Evolutionary conservation across 2,113 vertebrate species (phyloP).

Genomic region (Naja naja): DNA sequence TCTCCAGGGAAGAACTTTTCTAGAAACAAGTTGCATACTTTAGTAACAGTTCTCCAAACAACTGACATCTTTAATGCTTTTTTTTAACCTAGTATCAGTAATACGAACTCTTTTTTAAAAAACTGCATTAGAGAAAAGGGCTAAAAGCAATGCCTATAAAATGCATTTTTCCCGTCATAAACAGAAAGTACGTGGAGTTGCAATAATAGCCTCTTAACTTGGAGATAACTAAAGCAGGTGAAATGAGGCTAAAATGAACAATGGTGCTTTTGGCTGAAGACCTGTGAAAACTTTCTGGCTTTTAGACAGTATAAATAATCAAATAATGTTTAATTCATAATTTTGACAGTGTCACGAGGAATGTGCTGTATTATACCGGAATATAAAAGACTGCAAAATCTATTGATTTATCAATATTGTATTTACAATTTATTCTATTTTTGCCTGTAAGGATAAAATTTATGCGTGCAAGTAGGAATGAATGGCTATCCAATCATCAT

Average conservation of each 20-base stretch:
- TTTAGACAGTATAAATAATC: slow-evolving; percentile 42
- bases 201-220: slow-evolving; percentile 63
- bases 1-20: slow-evolving; percentile 42
- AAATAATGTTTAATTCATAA: slow-evolving; percentile 32
- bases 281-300: slow-evolving; percentile 63
- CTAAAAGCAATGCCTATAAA: slow-evolving; percentile 65
- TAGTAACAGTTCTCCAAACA: slow-evolving; percentile 27
- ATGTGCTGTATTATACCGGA: slow-evolving; percentile 36
- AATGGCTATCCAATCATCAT: slow-evolving; percentile 64
- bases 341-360: slow-evolving; percentile 48
- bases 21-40: slow-evolving; percentile 39
- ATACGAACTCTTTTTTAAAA: slow-evolving; percentile 56
- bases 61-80: slow-evolving; percentile 56
- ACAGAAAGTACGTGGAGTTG: slow-evolving; percentile 54
- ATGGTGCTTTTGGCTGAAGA: slow-evolving; percentile 74
- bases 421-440: slow-evolving; percentile 51
- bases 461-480: slow-evolving; percentile 65
- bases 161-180: slow-evolving; percentile 61
- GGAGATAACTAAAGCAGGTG: slow-evolving; percentile 57
- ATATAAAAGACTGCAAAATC: slow-evolving; percentile 58
- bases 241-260: slow-evolving; percentile 75
- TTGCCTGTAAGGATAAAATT: slow-evolving; percentile 59
- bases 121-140: slow-evolving; percentile 73
- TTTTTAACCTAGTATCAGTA: slow-evolving; percentile 45
- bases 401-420: slow-evolving; percentile 62